A percentile compares a stretch with the other conserved stretches of the same genome.
Conservation (phyloP, 64 coral and sea anemone genomes). For the Stylophora pistillata region DNA sequence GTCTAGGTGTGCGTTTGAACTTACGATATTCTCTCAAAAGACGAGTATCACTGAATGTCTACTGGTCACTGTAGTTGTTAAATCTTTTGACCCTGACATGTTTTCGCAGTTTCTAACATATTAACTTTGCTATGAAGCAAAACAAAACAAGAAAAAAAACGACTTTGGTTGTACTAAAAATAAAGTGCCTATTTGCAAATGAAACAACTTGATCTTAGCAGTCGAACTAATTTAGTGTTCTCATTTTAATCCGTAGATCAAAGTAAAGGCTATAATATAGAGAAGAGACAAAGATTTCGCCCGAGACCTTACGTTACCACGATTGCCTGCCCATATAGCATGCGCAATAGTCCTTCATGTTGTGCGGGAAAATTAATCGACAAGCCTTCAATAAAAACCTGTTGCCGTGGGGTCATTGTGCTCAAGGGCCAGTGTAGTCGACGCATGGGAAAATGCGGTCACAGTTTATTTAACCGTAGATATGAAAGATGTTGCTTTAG, state of each 20-base stretch:
- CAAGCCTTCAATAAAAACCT: not conserved
- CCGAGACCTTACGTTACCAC: not conserved
- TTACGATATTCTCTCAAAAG: too few relatives aligned
- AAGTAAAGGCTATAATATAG: not conserved
- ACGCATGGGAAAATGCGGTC: not conserved
- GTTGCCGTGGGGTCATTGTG: not conserved
- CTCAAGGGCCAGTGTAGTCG: not conserved
- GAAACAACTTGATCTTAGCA: too few relatives aligned
- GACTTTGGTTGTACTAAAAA: too few relatives aligned
- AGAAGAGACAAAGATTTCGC: not conserved
- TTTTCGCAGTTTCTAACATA: too few relatives aligned
- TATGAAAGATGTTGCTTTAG: not conserved
- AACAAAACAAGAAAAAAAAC: too few relatives aligned
- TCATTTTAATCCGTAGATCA: not conserved
- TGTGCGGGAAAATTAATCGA: not conserved
- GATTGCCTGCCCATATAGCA: not conserved
- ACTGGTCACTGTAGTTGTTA: too few relatives aligned
- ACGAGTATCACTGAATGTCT: too few relatives aligned
- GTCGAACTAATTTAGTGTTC: not conserved
- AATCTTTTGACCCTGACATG: too few relatives aligned
- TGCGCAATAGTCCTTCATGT: not conserved
- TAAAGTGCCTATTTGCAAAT: too few relatives aligned
- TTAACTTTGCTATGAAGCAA: too few relatives aligned
- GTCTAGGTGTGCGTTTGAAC: too few relatives aligned
- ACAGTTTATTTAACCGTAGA: not conserved